Evolutionary conservation across 92 coral and sea anemone genomes (phyloP), one percentile per base, ranked within the genome.

Genomic region (Siderastrea radians): DNA sequence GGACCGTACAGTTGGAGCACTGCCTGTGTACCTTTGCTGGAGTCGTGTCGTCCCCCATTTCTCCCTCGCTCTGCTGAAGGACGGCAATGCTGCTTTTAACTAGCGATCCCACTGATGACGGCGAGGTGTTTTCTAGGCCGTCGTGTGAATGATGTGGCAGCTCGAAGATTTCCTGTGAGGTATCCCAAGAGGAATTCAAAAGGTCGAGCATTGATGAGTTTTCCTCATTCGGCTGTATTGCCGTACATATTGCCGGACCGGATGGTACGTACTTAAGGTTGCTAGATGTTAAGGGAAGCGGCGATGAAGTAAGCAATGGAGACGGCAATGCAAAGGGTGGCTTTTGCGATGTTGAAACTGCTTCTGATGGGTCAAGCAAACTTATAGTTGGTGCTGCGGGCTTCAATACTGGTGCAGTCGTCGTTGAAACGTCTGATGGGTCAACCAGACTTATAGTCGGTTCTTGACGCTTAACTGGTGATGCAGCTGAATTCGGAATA

Each of bases 61-160:
- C 75, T 46, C 10, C 76, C 26, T 72, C 58, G 16, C 76, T 72
- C 76, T 49, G 76, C 76, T 72, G 58, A 72, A 72, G 76, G 76
- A 72, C 12, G 58, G 46, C 55, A 72, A 72, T 14, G 57, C 58
- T 49, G 76, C 44, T 15, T 72, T 72, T 72, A 72, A 72, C 46
- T 72, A 72, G 54, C 26, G 76, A 72, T 47, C 76, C 58, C 54
- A 49, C 38, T 26, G 38, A 26, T 26, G 38, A 50, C 26, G 76
- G 76, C 26, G 55, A 72, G 15, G 9, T 72, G 76, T 47, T 72
- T 49, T 17, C 76, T 46, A 48, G 7, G 76, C 76, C 38, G 38
- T 26, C 38, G 38, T 26, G 38, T 26, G 38, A 26, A 26, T 53
- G 57, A 16, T 64, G 43, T 64, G 68, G 43, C 68, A 64, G 68